Evolutionary conservation across 92 coral and sea anemone species (phyloP).

Genomic region (Actinernus sp.): DNA sequence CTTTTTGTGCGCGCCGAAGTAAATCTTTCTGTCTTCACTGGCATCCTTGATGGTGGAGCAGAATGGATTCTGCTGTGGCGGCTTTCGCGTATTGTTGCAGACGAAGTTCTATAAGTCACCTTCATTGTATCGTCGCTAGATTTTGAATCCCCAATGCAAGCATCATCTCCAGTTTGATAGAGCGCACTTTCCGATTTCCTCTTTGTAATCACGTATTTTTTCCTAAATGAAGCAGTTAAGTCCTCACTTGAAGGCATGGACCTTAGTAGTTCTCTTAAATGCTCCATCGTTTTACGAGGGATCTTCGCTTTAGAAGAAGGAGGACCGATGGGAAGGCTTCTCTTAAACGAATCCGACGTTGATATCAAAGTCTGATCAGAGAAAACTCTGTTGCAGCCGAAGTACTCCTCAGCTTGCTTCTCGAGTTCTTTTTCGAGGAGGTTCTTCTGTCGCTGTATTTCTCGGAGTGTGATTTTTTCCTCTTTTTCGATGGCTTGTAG

Average conservation of each 20-base stretch:
- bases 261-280: slow-evolving; percentile 32
- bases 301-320: slow-evolving; percentile 59
- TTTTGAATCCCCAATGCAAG: neutral
- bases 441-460: slow-evolving; percentile 9
- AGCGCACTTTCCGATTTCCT: neutral
- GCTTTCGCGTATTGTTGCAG: no score
- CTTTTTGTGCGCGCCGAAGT: neutral
- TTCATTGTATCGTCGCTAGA: neutral
- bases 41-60: neutral
- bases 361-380: slow-evolving; percentile 60
- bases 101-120: no score
- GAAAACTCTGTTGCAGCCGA: slow-evolving; percentile 64
- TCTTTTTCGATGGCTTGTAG: slow-evolving; percentile 44
- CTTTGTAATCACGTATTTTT: neutral
- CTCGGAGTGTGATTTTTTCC: slow-evolving; percentile 21
- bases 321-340: slow-evolving; percentile 45
- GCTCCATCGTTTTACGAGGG: slow-evolving; percentile 43
- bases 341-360: slow-evolving; percentile 33
- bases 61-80: neutral
- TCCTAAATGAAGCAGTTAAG: neutral
- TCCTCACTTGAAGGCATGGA: slow-evolving; percentile 39
- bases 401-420: slow-evolving; percentile 33
- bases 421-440: slow-evolving; percentile 46
- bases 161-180: neutral
- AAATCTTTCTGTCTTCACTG: neutral